Evolutionary conservation across 2,888 invertebrate genomes (phyloP).

Genomic region (Tuberolachnus salignus): DNA sequence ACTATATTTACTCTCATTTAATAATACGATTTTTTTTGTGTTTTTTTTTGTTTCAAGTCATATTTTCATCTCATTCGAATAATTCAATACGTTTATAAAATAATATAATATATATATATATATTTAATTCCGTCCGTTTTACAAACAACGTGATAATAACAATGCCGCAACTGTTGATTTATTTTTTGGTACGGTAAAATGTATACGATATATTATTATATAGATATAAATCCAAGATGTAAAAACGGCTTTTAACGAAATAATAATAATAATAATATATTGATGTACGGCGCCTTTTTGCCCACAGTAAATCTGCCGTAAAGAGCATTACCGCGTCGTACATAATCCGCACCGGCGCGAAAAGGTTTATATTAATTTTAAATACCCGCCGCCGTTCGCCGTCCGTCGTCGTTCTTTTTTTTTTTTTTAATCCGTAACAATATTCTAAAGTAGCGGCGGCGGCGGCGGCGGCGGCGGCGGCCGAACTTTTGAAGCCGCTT

Average conservation of each 20-base stretch:
- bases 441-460: not conserved
- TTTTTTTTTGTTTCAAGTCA: too few relatives aligned
- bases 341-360: not conserved
- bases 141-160: too few relatives aligned
- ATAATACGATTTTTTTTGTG: too few relatives aligned
- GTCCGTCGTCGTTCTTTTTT: not conserved
- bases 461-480: not conserved
- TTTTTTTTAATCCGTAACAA: constrained; percentile 20
- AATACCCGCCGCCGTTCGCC: constrained; percentile 13
- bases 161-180: too few relatives aligned
- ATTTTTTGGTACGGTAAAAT: too few relatives aligned
- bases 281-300: not conserved
- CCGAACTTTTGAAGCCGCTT: constrained; percentile 3
- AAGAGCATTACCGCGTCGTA: constrained; percentile 26
- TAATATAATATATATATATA: too few relatives aligned
- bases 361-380: constrained; percentile 10
- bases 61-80: too few relatives aligned
- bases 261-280: too few relatives aligned
- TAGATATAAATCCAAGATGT: constrained; percentile 12
- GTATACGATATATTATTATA: not conserved
- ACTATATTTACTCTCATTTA: too few relatives aligned
- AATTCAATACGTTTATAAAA: too few relatives aligned
- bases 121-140: too few relatives aligned
- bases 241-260: constrained; percentile 30
- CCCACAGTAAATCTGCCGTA: constrained; percentile 26